A percentile compares a stretch with the other conserved stretches of the same genome.
phyloP scores from a whole-genome alignment of 2,888 invertebrate genomes.

The Pterostichus madidus region DNA sequence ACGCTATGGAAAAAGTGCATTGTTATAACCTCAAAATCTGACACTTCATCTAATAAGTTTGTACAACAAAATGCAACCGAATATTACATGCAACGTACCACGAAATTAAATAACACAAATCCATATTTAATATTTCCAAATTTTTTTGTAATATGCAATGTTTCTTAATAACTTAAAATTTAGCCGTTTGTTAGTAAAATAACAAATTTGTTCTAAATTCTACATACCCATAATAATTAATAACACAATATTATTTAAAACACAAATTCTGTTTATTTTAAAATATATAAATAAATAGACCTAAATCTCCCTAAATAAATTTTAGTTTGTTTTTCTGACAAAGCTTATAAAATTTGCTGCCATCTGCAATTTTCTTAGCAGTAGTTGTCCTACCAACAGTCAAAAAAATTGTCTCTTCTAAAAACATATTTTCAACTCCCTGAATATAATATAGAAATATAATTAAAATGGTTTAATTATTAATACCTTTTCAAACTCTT shows the following conservation, averaged over 20 bases:
- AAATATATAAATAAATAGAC: conserved; percentile 61
- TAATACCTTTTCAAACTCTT: conserved; percentile 19
- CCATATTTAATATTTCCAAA: conserved; percentile 36
- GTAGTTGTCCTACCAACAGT: not conserved
- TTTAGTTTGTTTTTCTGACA: conserved; percentile 65
- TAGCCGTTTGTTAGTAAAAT: conserved; percentile 35
- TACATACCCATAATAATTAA: conserved; percentile 65
- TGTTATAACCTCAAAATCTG: conserved; percentile 63
- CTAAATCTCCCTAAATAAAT: conserved; percentile 57
- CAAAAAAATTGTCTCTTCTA: not conserved
- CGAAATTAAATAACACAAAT: conserved; percentile 49
- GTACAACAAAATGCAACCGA: conserved; percentile 17
- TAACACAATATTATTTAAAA: conserved; percentile 60
- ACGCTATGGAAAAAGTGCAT: conserved; percentile 46
- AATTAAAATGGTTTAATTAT: too few species aligned
- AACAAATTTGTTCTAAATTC: conserved; percentile 36
- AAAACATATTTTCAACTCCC: too few species aligned
- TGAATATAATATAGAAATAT: too few species aligned
- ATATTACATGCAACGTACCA: conserved; percentile 59
- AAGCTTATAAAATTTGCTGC: conserved; percentile 63
- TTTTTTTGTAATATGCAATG: conserved; percentile 31
- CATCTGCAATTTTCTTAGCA: conserved; percentile 59
- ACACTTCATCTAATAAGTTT: conserved; percentile 49
- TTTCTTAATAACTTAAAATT: conserved; percentile 54
- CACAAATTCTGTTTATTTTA: conserved; percentile 46